Percentiles rank a stretch among this genome's conserved stretches.
Evolutionary conservation across 2,888 invertebrate species (phyloP).

Genomic region (Pocota personata): DNA sequence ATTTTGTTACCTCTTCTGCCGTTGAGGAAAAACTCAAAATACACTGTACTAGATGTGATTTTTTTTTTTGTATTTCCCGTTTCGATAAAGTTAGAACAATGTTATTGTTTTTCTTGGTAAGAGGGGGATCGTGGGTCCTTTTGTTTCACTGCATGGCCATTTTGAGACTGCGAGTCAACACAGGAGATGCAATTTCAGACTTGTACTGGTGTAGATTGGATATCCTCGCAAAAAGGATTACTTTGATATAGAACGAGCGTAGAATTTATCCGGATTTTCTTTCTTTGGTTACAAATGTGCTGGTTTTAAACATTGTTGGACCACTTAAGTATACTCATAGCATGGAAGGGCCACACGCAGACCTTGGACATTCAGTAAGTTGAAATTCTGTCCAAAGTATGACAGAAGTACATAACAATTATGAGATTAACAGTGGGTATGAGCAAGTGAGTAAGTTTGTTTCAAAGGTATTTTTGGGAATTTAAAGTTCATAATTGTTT

Average conservation of each 20-base stretch:
- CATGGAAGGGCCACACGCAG: not conserved
- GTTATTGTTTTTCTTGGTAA: slow-evolving; percentile 24
- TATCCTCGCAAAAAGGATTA: slow-evolving; percentile 2
- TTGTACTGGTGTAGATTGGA: not conserved
- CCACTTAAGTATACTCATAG: not conserved
- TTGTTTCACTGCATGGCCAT: not conserved
- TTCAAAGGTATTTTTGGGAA: too few relatives aligned
- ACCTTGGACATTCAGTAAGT: too few relatives aligned
- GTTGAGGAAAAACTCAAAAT: slow-evolving; percentile 13
- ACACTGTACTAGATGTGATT: slow-evolving; percentile 45
- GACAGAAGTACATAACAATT: too few relatives aligned
- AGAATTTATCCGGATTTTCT: not conserved
- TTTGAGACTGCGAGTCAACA: not conserved
- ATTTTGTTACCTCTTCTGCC: slow-evolving; percentile 66
- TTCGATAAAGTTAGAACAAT: slow-evolving; percentile 40
- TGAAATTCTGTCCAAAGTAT: too few relatives aligned
- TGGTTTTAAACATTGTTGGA: not conserved
- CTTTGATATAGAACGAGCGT: not conserved
- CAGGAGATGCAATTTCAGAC: not conserved
- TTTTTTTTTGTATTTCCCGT: slow-evolving; percentile 42
- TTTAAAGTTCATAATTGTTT: too few relatives aligned
- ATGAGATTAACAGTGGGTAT: too few relatives aligned
- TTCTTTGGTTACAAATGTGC: not conserved
- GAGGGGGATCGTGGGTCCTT: not conserved
- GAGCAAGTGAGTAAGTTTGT: too few relatives aligned